Evolutionary conservation across 2,797 vertebrate genomes (phyloP), one percentile per base, ranked within the genome.

Genomic region (Myotis planiceps): DNA sequence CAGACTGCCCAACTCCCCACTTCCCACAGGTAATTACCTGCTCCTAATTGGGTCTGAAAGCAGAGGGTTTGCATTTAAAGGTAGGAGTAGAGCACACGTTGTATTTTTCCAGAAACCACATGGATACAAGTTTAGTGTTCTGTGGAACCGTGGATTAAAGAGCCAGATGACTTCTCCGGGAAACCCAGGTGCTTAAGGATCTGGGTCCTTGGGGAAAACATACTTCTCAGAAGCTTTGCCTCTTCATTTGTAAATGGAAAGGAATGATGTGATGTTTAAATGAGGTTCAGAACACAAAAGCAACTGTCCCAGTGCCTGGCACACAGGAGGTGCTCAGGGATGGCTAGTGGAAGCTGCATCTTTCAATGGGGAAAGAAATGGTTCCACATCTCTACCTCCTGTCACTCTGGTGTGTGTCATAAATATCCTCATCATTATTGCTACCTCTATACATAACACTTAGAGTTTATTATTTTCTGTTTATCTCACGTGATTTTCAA

Each of bases 1-100:
- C 96, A 88, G 97, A 97, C 96, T 94, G 97, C 94, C 96, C 95
- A 98, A 97, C 72, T 98, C 98, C 98, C 98, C 49, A 53, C 14
- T 0, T 97, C 98, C 98, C 98, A 27, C 90, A 98, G 97, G 98
- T 98, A 98, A 98, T 98, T 98, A 98, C 97, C 97, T 98, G 97
- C 72, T 98, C 96, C 97, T 98, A 98, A 98, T 98, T 98, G 97
- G 97, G 92, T 98, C 97, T 98, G 97, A 97, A 98, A 98, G 98
- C 96, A 95, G 91, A 58, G 92, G 92, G 96, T 92, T 97, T 97
- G 90, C 98, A 88, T 90, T 97, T 97, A 97, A 97, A 97, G 66
- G 86, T 60, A 90, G 80, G 71, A 83, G 85, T 29, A 72, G n/a
- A 65, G 83, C 45, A 92, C n/a, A 29, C 76, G 34, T 83, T 72